Conservation (phyloP, 2,888 invertebrate species). For the Willowsia nigromaculata region DNA sequence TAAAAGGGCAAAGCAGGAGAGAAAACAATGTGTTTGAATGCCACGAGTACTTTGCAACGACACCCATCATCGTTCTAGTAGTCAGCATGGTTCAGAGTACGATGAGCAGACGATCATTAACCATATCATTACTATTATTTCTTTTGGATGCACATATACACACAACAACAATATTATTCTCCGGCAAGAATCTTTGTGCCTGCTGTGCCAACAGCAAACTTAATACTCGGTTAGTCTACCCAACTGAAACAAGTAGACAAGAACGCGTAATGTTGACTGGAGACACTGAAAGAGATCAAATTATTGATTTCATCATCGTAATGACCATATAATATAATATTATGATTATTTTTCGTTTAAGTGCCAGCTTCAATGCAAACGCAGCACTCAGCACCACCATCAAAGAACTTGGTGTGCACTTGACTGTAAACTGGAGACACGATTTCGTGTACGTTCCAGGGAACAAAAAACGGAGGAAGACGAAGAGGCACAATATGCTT, state of each 20-base stretch:
- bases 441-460: background rate
- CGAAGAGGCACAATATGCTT: constrained; percentile 9
- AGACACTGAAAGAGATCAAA: constrained; percentile 49
- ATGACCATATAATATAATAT: constrained; percentile 55
- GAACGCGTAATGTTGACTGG: constrained; percentile 23
- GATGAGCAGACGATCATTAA: constrained; percentile 31
- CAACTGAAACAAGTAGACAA: background rate
- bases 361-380: background rate
- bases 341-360: constrained; percentile 43
- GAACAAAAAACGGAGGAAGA: background rate
- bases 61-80: constrained; percentile 32
- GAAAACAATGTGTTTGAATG: background rate
- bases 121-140: constrained; percentile 47
- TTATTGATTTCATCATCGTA: constrained; percentile 64
- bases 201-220: constrained; percentile 38
- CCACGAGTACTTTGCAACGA: constrained; percentile 20
- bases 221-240: background rate
- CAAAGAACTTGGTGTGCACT: background rate
- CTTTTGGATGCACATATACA: constrained; percentile 18
- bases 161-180: background rate
- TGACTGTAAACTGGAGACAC: background rate
- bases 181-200: background rate
- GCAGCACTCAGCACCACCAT: background rate
- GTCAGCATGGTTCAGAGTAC: background rate
- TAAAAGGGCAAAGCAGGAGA: background rate